These are phyloP conservation scores for Murina feae DNA, from an alignment of 2,113 vertebrate species.

Conservation along the genomic window DNA sequence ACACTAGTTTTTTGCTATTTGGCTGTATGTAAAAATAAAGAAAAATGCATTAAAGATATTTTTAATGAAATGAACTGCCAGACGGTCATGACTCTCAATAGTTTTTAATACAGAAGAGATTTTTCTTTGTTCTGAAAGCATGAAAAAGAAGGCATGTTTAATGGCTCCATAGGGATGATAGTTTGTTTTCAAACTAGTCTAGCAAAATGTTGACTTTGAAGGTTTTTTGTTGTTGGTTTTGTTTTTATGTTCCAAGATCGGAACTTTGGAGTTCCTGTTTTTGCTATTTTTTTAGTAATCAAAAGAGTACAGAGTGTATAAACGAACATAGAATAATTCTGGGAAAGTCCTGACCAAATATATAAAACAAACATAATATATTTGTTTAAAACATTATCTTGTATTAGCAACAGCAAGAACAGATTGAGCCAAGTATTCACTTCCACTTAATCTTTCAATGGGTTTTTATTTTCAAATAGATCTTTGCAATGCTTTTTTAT, in stretches of 20 bases:
- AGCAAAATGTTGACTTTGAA: constrained; percentile 68
- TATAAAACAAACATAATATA: background rate
- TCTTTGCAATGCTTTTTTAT: background rate
- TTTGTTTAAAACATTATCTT: constrained; percentile 65
- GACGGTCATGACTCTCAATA: background rate
- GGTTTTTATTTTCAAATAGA: constrained; percentile 40
- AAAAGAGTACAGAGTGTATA: constrained; percentile 54
- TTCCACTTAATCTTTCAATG: constrained; percentile 36
- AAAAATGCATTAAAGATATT: background rate
- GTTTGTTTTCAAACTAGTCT: constrained; percentile 63
- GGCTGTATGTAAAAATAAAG: background rate
- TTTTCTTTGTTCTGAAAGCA: constrained; percentile 39
- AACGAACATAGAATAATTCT: background rate
- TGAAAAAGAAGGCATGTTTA: constrained; percentile 12
- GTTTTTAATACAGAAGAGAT: background rate
- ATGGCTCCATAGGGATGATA: constrained; percentile 32
- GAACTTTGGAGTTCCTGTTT: constrained; percentile 45
- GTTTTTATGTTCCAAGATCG: constrained; percentile 35
- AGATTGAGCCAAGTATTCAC: constrained; percentile 63
- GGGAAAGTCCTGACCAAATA: background rate
- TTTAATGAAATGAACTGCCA: constrained; percentile 53
- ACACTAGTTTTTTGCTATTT: background rate
- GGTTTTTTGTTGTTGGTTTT: background rate
- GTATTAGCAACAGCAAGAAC: constrained; percentile 46
- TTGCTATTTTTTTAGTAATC: constrained; percentile 57